Conservation (phyloP, 2,888 invertebrate species). For the Microctonus hyperodae region DNA sequence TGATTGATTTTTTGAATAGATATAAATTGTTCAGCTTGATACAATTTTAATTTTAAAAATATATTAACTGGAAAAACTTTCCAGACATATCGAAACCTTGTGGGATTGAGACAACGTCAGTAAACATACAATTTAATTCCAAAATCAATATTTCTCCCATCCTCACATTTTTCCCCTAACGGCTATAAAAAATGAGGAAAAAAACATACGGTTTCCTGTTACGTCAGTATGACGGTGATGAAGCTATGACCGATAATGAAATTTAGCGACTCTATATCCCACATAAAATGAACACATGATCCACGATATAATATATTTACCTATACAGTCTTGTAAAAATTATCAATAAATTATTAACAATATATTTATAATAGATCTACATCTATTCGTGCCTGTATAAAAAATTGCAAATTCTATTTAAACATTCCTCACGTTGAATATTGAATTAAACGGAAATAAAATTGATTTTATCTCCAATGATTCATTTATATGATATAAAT, state of each 20-base stretch:
- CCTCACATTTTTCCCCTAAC: not conserved
- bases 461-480: no score
- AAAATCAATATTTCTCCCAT: constrained; percentile 12
- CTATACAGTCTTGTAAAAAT: no score
- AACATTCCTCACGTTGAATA: no score
- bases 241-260: constrained; percentile 36
- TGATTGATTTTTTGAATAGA: not conserved
- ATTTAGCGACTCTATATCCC: constrained; percentile 9
- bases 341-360: no score
- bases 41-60: not conserved
- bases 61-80: not conserved
- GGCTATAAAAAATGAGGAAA: not conserved
- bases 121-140: constrained; percentile 5
- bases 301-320: no score
- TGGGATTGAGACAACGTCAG: not conserved
- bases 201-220: constrained; percentile 17
- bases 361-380: no score
- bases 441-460: no score
- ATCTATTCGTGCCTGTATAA: no score
- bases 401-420: no score
- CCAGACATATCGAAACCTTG: not conserved
- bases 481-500: no score
- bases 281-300: not conserved
- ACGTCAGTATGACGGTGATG: constrained; percentile 16
- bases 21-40: not conserved